These are phyloP conservation scores for Hyperopisus bebe DNA, from an alignment of 2,113 vertebrate species.

Conservation along the genomic window DNA sequence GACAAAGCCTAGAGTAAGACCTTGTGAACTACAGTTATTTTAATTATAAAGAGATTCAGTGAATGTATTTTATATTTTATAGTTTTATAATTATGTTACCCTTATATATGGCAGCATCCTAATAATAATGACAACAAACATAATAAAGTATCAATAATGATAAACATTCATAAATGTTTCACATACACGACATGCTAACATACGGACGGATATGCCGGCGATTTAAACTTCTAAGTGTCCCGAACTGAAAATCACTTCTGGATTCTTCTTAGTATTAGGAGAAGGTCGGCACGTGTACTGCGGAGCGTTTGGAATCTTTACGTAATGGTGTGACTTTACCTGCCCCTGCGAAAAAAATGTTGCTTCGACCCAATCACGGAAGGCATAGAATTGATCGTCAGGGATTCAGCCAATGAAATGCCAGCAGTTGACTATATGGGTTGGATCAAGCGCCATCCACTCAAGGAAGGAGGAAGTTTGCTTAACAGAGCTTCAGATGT, in stretches of 20 bases:
- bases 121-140: neutral
- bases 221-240: neutral
- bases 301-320: neutral
- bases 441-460: constrained; percentile 12
- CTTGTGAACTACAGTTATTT: neutral
- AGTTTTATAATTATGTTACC: neutral
- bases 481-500: neutral
- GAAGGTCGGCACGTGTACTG: neutral
- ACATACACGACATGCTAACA: neutral
- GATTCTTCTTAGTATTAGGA: neutral
- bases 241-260: neutral
- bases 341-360: neutral
- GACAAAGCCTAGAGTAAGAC: neutral
- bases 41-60: neutral
- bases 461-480: constrained; percentile 23
- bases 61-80: neutral
- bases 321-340: constrained; percentile 7
- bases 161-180: neutral
- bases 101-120: neutral
- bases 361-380: constrained; percentile 41
- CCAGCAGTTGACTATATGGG: constrained; percentile 27
- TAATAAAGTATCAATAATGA: neutral
- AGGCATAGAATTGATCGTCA: constrained; percentile 12
- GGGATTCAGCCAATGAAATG: constrained; percentile 37
- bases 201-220: neutral